A percentile compares a stretch with the other conserved stretches of the same genome.
Conservation (phyloP, 2,888 invertebrate species). For the Callyntrura sp. region DNA sequence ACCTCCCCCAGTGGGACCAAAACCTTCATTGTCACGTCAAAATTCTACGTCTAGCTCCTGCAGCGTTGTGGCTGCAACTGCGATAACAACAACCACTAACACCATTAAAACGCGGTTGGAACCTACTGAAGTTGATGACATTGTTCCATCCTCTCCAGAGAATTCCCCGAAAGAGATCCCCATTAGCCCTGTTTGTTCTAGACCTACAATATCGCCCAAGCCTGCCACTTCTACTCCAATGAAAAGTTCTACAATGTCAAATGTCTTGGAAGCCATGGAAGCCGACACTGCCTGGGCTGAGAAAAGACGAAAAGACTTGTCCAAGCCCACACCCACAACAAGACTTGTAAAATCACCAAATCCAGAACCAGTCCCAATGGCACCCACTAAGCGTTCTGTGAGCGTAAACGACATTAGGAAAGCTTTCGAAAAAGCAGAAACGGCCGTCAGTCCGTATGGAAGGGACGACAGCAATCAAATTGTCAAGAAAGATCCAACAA, state of each 20-base stretch:
- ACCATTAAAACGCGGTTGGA: slow-evolving; percentile 54
- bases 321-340: slow-evolving; percentile 29
- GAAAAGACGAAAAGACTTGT: slow-evolving; percentile 61
- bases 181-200: slow-evolving; percentile 15
- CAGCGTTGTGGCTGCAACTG: slow-evolving; percentile 47
- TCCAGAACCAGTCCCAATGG: slow-evolving; percentile 64
- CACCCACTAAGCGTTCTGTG: slow-evolving; percentile 84
- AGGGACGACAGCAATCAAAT: slow-evolving; percentile 79
- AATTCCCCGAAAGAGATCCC: slow-evolving; percentile 20
- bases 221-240: slow-evolving; percentile 55
- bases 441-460: slow-evolving; percentile 80
- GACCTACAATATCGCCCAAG: slow-evolving; percentile 72
- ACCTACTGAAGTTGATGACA: neutral
- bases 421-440: slow-evolving; percentile 87
- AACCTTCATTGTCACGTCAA: slow-evolving; percentile 75
- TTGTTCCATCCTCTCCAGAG: slow-evolving; percentile 39
- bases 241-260: slow-evolving; percentile 62
- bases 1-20: slow-evolving; percentile 73
- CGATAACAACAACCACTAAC: slow-evolving; percentile 5
- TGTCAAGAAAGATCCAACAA: slow-evolving; percentile 75
- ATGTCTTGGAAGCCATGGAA: slow-evolving; percentile 71
- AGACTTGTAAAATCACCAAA: slow-evolving; percentile 64
- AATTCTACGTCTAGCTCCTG: slow-evolving; percentile 61
- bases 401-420: slow-evolving; percentile 88
- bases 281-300: slow-evolving; percentile 78